phyloP scores from a whole-genome alignment of 2,113 vertebrate species.

The Dermatemys mawii region DNA sequence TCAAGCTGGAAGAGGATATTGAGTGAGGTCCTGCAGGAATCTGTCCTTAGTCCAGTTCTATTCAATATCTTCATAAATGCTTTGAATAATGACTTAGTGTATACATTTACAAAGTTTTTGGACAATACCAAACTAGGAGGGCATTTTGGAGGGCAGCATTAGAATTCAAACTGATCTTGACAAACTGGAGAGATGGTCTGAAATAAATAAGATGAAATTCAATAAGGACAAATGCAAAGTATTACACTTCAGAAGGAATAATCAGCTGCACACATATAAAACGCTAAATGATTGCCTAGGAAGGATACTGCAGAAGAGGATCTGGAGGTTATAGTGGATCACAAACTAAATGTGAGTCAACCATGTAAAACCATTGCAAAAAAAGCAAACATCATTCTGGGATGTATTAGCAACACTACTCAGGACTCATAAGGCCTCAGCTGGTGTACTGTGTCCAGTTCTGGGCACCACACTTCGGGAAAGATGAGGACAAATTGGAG shows the following conservation, averaged over 20 bases:
- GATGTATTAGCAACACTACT: not conserved
- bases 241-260: not conserved
- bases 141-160: not conserved
- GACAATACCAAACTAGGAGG: not conserved
- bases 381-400: not conserved
- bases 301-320: not conserved
- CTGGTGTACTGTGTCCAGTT: not conserved
- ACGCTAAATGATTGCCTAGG: not conserved
- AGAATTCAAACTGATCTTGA: not conserved
- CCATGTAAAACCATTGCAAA: not conserved
- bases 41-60: not conserved
- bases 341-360: not conserved
- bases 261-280: not conserved
- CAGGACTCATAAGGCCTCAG: not conserved
- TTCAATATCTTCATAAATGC: not conserved
- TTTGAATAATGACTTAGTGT: not conserved
- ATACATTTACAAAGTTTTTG: not conserved
- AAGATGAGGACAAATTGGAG: not conserved
- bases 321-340: not conserved
- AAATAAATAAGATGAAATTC: not conserved
- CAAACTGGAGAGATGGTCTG: not conserved
- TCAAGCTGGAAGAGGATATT: not conserved
- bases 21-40: not conserved
- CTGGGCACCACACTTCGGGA: not conserved
- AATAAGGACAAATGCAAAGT: not conserved